Conservation (phyloP, 2,113 vertebrate genomes). For the Zosterops pallidus region DNA sequence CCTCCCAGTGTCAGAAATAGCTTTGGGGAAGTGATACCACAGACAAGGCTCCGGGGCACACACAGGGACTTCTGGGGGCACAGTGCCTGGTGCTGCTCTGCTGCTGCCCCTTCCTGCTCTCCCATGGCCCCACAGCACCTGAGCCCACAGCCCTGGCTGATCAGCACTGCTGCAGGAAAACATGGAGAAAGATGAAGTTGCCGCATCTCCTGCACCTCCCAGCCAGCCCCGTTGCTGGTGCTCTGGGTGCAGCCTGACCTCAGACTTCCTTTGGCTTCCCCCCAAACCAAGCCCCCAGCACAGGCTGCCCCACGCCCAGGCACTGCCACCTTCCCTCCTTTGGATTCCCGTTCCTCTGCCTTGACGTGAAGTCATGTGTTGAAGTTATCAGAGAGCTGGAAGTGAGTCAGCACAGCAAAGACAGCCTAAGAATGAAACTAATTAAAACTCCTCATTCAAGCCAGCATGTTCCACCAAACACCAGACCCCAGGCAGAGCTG, state of each 20-base stretch:
- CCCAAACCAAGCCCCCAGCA: not conserved
- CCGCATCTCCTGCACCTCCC: not conserved
- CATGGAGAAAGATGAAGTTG: not conserved
- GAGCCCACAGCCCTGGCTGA: not conserved
- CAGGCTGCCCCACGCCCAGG: not conserved
- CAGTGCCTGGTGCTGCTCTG: not conserved
- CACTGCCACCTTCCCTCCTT: not conserved
- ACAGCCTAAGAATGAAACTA: not conserved
- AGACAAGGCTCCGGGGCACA: fast-evolving
- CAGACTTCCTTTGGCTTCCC: not conserved
- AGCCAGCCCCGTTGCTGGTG: fast-evolving
- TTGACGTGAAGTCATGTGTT: not conserved
- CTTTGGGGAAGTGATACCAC: conserved; percentile 37
- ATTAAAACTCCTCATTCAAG: not conserved
- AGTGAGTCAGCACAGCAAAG: conserved; percentile 54
- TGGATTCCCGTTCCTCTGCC: not conserved
- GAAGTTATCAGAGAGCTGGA: conserved; percentile 18
- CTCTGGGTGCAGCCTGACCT: not conserved
- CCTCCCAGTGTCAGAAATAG: conserved; percentile 9
- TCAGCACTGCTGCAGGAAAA: fast-evolving
- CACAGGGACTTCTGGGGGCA: not conserved
- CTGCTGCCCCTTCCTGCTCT: not conserved
- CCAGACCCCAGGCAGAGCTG: not conserved
- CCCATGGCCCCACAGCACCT: not conserved
- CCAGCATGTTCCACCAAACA: not conserved